These are phyloP conservation scores for Geothlypis trichas DNA, from an alignment of 2,113 vertebrate species.

Conservation along the genomic window DNA sequence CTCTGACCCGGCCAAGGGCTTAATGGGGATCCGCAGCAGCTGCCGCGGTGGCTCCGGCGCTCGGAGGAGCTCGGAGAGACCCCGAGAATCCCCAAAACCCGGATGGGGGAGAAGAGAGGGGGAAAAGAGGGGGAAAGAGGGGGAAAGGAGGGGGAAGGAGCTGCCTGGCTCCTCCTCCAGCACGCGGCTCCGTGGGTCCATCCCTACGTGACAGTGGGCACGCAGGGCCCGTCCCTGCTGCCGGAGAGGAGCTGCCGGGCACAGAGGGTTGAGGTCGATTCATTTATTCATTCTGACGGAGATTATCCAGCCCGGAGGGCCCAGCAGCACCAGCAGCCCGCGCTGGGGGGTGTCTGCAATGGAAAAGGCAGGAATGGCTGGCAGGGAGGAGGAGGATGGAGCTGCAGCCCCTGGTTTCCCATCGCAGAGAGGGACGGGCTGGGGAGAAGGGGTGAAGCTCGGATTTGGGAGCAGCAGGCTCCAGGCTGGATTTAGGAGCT, in stretches of 20 bases:
- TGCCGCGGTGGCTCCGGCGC: background rate
- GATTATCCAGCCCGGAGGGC: background rate
- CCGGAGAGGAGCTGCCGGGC: background rate
- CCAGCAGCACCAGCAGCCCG: background rate
- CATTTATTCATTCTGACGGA: background rate
- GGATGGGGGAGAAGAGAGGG: accelerated
- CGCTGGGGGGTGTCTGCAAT: accelerated
- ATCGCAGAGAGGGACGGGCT: accelerated
- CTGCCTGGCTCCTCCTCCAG: background rate
- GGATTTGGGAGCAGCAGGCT: background rate
- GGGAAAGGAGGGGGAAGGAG: background rate
- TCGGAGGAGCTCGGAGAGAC: background rate
- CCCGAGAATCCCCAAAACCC: background rate
- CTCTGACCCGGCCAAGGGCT: background rate
- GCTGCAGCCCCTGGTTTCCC: background rate
- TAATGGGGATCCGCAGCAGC: background rate
- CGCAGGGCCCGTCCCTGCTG: background rate
- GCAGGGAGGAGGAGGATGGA: background rate
- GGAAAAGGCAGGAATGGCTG: background rate
- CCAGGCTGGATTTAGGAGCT: background rate
- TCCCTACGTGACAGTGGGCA: background rate
- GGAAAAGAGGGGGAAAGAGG: no score
- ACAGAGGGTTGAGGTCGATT: background rate
- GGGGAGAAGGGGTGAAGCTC: background rate
- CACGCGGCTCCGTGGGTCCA: background rate